Percentiles rank a stretch among this genome's conserved stretches.
These are phyloP conservation scores for Melanogrammus aeglefinus DNA, from an alignment of 2,797 vertebrate genomes.

Conservation along the genomic window DNA sequence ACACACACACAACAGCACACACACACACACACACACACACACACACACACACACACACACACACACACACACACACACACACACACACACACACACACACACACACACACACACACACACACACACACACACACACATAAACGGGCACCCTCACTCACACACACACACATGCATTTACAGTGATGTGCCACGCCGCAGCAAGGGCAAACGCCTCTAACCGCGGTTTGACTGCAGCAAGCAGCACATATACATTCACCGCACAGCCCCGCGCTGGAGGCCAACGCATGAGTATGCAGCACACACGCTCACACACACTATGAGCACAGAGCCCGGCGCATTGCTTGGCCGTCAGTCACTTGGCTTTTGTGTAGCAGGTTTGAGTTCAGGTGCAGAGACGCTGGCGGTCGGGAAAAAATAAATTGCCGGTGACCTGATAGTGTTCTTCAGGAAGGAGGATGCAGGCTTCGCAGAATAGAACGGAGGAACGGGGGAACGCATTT, in stretches of 20 bases:
- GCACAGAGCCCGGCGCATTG: slow-evolving; percentile 37
- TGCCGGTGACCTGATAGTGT: no score
- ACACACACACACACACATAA: not conserved
- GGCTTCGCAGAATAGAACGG: no score
- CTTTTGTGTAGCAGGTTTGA: no score
- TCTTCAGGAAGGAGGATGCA: no score
- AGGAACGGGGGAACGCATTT: no score
- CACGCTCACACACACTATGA: slow-evolving; percentile 42
- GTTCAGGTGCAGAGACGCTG: no score
- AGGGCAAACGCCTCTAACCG: slow-evolving; percentile 72
- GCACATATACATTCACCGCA: slow-evolving; percentile 75
- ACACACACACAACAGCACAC: not conserved
- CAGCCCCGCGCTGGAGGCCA: slow-evolving; percentile 61
- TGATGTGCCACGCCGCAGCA: slow-evolving; percentile 66
- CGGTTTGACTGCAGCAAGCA: slow-evolving; percentile 75
- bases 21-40: not conserved
- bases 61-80: slow-evolving; percentile 10
- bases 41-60: not conserved
- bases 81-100: not conserved
- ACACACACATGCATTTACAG: slow-evolving; percentile 21
- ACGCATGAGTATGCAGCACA: slow-evolving; percentile 72
- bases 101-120: not conserved
- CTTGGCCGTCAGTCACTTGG: no score
- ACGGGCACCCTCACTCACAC: slow-evolving; percentile 5
- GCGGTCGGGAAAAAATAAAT: no score